Evolutionary conservation across 2,113 vertebrate genomes (phyloP).

Genomic region (Cyprinus carpio): DNA sequence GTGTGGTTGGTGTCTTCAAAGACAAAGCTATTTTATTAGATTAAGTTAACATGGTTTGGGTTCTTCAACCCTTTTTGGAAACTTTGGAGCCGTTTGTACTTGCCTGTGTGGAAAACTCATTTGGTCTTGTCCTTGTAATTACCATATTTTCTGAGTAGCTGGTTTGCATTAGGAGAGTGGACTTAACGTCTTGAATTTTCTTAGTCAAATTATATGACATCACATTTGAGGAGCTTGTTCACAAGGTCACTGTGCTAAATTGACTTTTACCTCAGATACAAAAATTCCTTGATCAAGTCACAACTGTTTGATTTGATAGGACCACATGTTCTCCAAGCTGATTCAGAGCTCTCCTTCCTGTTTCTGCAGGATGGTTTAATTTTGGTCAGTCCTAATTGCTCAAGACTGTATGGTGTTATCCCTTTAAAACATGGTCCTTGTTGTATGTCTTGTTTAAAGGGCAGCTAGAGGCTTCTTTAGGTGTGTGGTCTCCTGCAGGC

Average conservation of each 20-base stretch:
- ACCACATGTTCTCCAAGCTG: neutral
- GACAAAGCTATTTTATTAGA: conserved; percentile 15
- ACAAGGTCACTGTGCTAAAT: neutral
- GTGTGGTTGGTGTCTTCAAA: neutral
- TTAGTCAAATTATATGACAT: neutral
- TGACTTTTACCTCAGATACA: neutral
- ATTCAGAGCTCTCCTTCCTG: neutral
- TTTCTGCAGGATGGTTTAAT: neutral
- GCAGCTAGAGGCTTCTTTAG: conserved; percentile 1
- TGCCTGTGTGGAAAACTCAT: conserved; percentile 7
- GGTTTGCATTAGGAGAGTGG: neutral
- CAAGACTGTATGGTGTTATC: neutral
- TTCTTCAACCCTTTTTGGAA: neutral
- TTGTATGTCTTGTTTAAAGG: neutral
- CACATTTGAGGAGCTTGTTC: neutral
- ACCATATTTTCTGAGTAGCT: neutral
- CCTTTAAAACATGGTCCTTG: neutral
- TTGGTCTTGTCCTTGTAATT: neutral
- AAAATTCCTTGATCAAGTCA: neutral
- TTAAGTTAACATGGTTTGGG: conserved; percentile 7
- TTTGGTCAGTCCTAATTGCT: neutral
- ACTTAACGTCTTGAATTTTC: neutral
- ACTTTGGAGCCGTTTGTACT: neutral
- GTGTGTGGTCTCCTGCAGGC: conserved; percentile 16
- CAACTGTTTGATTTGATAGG: neutral